Evolutionary conservation across 2,113 vertebrate genomes (phyloP).

Genomic region (Sardina pilchardus): DNA sequence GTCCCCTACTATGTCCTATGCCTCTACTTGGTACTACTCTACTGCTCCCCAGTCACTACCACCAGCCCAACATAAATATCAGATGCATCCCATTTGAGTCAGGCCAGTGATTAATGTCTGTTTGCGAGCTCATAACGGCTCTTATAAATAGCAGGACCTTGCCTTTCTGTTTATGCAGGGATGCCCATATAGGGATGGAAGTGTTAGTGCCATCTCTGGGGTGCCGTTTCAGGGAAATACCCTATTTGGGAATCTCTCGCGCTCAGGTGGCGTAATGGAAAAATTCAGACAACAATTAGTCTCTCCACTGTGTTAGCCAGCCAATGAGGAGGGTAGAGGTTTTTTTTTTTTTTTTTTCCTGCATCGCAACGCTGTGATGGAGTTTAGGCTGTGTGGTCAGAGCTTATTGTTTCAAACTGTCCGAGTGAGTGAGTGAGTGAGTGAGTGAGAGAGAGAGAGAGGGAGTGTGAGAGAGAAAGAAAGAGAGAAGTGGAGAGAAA

Average conservation of each 20-base stretch:
- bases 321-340: background rate
- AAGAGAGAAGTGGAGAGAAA: background rate
- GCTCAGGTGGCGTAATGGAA: background rate
- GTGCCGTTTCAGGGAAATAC: background rate
- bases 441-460: background rate
- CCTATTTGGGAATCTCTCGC: slow-evolving; percentile 6
- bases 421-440: background rate
- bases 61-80: background rate
- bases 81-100: background rate
- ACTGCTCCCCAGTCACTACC: background rate
- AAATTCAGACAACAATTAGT: background rate
- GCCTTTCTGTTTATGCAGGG: slow-evolving; percentile 25
- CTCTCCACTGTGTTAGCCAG: background rate
- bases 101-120: background rate
- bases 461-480: background rate
- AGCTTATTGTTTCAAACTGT: background rate
- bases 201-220: slow-evolving; percentile 6
- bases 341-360: background rate
- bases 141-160: slow-evolving; percentile 24
- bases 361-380: background rate
- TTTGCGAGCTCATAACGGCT: background rate
- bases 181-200: background rate
- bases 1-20: background rate
- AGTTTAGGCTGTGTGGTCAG: background rate
- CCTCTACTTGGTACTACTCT: background rate